A percentile compares a stretch with the other conserved stretches of the same genome.
These are phyloP conservation scores for Chironomus tepperi DNA, from an alignment of 1,140 invertebrate genomes.

Conservation along the genomic window DNA sequence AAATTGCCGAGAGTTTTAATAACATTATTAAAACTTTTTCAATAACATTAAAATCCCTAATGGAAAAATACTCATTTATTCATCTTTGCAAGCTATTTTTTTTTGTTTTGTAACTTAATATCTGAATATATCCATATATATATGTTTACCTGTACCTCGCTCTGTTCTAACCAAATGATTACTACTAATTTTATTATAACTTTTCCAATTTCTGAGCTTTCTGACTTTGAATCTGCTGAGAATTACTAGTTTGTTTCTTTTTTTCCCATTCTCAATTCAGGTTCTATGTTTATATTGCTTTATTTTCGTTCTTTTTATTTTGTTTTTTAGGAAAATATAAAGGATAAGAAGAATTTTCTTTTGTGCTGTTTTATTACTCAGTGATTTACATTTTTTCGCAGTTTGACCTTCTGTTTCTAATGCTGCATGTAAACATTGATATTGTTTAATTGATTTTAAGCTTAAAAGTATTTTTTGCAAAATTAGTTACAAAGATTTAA, in stretches of 20 bases:
- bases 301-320: background rate
- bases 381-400: no score
- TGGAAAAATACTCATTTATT: conserved; percentile 11
- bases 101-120: background rate
- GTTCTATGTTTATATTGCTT: background rate
- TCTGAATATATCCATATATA: background rate
- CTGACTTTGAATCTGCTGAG: conserved; percentile 7
- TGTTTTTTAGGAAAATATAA: no score
- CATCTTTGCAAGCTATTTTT: background rate
- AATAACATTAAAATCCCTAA: conserved; percentile 14
- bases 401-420: no score
- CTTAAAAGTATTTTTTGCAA: no score
- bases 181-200: conserved; percentile 21
- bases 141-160: background rate
- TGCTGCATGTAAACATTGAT: no score
- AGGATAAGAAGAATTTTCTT: no score
- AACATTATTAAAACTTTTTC: conserved; percentile 15
- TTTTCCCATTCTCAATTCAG: background rate
- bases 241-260: background rate
- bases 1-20: background rate
- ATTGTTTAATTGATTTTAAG: no score
- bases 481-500: no score
- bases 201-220: conserved; percentile 19
- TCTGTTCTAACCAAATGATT: conserved; percentile 15
- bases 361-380: no score